A percentile compares a stretch with the other conserved stretches of the same genome.
Conservation (phyloP, 2,797 vertebrate species). For the Melanotaenia parkinsoni region DNA sequence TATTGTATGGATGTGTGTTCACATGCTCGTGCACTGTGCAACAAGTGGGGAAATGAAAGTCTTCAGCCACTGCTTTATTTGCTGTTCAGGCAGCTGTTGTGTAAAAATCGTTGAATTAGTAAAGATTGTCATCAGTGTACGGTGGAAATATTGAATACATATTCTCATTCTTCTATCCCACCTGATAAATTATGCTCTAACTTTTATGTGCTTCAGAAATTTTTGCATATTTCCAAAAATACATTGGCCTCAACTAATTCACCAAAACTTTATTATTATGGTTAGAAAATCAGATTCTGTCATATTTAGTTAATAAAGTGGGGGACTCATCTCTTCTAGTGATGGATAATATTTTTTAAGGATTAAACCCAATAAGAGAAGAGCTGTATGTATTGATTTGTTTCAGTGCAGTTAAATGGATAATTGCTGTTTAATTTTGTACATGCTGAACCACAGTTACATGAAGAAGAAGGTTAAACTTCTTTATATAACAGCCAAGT, state of each 20-base stretch:
- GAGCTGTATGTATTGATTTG: conserved; percentile 18
- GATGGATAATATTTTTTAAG: conserved; percentile 53
- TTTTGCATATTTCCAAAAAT: background rate
- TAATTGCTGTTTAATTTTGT: conserved; percentile 3
- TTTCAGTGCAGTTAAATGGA: background rate
- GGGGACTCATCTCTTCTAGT: conserved; percentile 3
- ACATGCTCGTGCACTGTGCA: conserved; percentile 41
- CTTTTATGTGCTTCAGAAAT: conserved; percentile 4
- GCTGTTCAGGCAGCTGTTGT: conserved; percentile 41
- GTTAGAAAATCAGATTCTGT: background rate
- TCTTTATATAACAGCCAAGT: no score
- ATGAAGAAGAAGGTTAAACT: background rate
- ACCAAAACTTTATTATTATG: background rate
- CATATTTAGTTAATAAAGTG: background rate
- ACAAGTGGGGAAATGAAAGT: conserved; percentile 54
- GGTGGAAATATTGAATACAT: conserved; percentile 10
- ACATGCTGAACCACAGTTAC: conserved; percentile 15
- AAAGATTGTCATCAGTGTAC: conserved; percentile 4
- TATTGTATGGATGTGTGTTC: conserved; percentile 56
- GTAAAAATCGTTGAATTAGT: conserved; percentile 50
- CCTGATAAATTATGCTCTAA: background rate
- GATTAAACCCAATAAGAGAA: conserved; percentile 41
- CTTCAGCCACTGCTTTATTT: conserved; percentile 39
- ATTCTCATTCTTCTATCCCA: background rate
- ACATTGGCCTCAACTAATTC: conserved; percentile 8